Evolutionary conservation across 2,113 vertebrate genomes (phyloP), one percentile per base, ranked within the genome.

Genomic region (Nyctereutes procyonoides): DNA sequence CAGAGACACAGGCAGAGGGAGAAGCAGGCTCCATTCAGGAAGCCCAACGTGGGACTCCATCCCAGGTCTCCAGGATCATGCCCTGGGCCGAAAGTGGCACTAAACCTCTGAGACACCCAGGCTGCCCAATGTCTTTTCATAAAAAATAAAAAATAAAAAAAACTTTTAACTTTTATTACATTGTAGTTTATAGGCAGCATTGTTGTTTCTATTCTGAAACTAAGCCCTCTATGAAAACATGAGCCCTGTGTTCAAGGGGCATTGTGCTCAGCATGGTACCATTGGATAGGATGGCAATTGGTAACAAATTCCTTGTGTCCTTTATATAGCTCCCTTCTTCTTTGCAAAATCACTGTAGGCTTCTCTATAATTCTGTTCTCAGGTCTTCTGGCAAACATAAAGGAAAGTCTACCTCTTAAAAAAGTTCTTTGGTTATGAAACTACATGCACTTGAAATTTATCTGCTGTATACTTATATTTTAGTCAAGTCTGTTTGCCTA

Each of bases 131-230:
- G 43, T 43, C 43, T 43, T 43, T 80, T 80, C n/a, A 79, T 79
- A 88, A 24, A 76, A 13, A 77, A 43, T 4, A 43, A 43, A 43
- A 43, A 43, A 38, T 1, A 38, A 38, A 38, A 4, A 38, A 83
- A 90, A 38, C 13, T 77, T 77, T 51, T 77, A 90, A 88, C n/a
- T 71, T 81, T 92, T 38, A 60, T 81, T 82, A 15, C 16, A 11
- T 35, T 16, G 69, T 88, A 82, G 67, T 96, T 94, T 90, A 67
- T 9, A 84, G 17, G 35, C 13, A 30, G 65, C 81, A 15, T 79
- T 19, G 86, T 80, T 63, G 20, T 94, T 97, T 20, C 32, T 30
- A 55, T 95, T 83, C 30, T 65, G 5, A 83, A 92, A 30, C 76
- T 90, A 60, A 53, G 69, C n/a, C 35, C 8, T 79, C 7, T 69